These are phyloP conservation scores for Phorcus lineatus DNA, from an alignment of 2,888 invertebrate species.

Conservation along the genomic window DNA sequence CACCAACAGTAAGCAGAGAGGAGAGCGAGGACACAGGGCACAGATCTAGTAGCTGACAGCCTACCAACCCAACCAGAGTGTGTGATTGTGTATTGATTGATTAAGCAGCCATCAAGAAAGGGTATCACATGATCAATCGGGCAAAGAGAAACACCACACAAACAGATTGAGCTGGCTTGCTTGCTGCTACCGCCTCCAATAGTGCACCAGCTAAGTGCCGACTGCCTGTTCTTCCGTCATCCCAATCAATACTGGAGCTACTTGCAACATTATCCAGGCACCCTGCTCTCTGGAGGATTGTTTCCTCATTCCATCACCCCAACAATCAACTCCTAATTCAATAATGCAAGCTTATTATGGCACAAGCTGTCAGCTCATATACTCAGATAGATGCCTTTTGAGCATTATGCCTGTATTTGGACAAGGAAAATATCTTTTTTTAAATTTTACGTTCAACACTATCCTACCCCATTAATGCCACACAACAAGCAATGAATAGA, in stretches of 20 bases:
- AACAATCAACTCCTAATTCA: neutral
- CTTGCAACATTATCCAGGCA: constrained; percentile 12
- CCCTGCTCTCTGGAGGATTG: neutral
- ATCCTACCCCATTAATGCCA: too few relatives aligned
- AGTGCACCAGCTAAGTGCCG: neutral
- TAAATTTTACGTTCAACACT: too few relatives aligned
- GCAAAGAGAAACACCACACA: constrained; percentile 2
- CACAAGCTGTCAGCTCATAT: neutral
- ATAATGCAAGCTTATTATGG: neutral
- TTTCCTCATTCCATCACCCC: neutral
- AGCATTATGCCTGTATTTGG: neutral
- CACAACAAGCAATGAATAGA: too few relatives aligned
- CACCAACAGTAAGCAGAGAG: too few relatives aligned
- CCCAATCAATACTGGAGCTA: constrained; percentile 11
- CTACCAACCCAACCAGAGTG: too few relatives aligned
- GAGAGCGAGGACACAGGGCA: too few relatives aligned
- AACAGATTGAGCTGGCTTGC: neutral
- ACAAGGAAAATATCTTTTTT: neutral
- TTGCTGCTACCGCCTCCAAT: constrained; percentile 1
- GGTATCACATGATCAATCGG: constrained; percentile 23
- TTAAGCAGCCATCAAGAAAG: constrained; percentile 5
- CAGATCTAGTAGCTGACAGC: too few relatives aligned
- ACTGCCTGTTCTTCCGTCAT: neutral
- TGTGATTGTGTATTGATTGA: constrained; percentile 6
- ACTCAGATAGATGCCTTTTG: neutral